A percentile compares a stretch with the other conserved stretches of the same genome.
Conservation (phyloP, 2,888 invertebrate species). For the Dione vanillae region DNA sequence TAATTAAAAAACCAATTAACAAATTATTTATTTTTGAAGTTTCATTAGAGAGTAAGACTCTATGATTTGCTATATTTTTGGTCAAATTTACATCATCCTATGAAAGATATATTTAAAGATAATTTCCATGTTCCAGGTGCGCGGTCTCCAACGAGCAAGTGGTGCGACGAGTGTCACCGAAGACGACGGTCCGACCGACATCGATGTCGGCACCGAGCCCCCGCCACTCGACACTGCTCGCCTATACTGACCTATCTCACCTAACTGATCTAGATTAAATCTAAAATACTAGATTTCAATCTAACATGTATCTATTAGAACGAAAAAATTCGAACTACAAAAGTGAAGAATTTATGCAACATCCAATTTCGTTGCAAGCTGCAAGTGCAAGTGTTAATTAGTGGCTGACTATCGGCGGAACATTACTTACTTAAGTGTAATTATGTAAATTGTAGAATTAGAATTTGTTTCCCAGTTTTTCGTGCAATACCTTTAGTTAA, state of each 20-base stretch:
- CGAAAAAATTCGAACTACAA: background rate
- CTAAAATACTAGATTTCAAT: conserved; percentile 4
- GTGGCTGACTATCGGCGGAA: conserved; percentile 28
- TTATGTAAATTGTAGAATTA: conserved; percentile 78
- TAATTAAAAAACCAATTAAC: too few species aligned
- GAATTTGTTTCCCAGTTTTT: conserved; percentile 68
- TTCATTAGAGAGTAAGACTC: too few species aligned
- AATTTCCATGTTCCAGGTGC: conserved; percentile 60
- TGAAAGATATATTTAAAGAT: background rate
- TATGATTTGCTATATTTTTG: too few species aligned
- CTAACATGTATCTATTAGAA: background rate
- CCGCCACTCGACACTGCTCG: conserved; percentile 64
- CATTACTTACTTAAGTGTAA: conserved; percentile 65
- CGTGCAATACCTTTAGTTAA: conserved; percentile 83
- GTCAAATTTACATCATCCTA: too few species aligned
- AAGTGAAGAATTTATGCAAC: background rate
- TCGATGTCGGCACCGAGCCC: conserved; percentile 80
- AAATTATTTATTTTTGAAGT: too few species aligned
- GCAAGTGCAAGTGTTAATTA: conserved; percentile 13
- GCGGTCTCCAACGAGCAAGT: conserved; percentile 58
- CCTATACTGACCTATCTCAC: conserved; percentile 54
- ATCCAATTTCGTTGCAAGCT: background rate
- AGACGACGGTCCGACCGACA: conserved; percentile 76
- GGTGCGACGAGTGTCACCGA: conserved; percentile 60
- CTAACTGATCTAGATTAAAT: background rate